Evolutionary conservation across 2,113 vertebrate genomes (phyloP), one percentile per base, ranked within the genome.

Genomic region (Entomyzon cyanotis): DNA sequence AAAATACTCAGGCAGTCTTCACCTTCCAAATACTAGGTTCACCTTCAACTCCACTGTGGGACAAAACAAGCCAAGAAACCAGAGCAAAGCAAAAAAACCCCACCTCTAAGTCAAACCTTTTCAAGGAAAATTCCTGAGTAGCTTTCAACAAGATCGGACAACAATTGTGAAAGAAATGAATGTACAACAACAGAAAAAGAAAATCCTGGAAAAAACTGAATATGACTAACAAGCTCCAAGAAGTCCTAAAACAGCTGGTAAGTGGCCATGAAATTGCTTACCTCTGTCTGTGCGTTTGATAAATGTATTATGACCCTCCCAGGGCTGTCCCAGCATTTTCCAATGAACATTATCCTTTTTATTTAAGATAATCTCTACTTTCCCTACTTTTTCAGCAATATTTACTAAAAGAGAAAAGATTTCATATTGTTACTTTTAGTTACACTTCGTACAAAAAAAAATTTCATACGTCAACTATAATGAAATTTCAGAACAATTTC

Each of bases 321-420:
- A 92, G 3, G 98, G 97, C 35, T 97, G 96, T 44, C 99, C 99
- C 35, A 99, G 98, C 73, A 81, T 95, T 14, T 97, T 92, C 99
- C 99, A 99, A 75, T 97, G 97, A 31, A 90, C 56, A 37, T 80
- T 96, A 42, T 96, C 93, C 84, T 91, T 97, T 93, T 99, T 99
- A 88, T 95, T 98, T 33, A 99, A 93, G 60, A 84, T 85, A 89
- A 99, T 94, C 95, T 99, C 99, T 87, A 99, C 97, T 97, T 99
- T 99, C 55, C 99, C 99, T 85, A 99, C 96, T 46, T 97, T 98
- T 95, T 91, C 97, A 64, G 96, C 94, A 90, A 98, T 96, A 73
- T 97, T 97, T 47, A 99, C 99, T 99, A 67, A 71, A 97, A 94
- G 28, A 95, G 24, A 95, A 96, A 96, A 77, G 58, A 92, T 84